These are phyloP conservation scores for Siniperca scherzeri DNA, from an alignment of 2,797 vertebrate genomes.

Conservation along the genomic window DNA sequence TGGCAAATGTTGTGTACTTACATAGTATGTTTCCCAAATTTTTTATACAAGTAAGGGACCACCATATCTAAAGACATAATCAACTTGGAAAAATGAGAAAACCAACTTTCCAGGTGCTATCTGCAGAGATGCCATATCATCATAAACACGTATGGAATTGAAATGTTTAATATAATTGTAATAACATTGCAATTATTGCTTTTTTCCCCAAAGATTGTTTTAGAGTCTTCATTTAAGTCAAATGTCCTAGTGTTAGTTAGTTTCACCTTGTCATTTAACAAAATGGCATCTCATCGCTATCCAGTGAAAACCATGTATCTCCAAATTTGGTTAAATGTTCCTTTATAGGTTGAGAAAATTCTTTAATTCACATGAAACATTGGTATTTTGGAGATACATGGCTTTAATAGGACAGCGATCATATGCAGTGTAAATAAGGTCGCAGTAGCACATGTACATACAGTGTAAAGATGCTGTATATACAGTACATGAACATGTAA, in stretches of 20 bases:
- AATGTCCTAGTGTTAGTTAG: neutral
- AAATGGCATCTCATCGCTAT: neutral
- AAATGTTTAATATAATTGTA: neutral
- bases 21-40: conserved; percentile 14
- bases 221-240: neutral
- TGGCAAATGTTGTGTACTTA: conserved; percentile 30
- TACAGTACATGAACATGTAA: neutral
- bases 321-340: neutral
- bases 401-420: neutral
- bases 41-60: conserved; percentile 11
- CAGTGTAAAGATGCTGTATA: conserved; percentile 1
- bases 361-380: neutral
- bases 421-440: neutral
- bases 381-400: neutral
- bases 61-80: conserved; percentile 19
- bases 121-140: neutral
- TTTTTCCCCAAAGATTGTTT: neutral
- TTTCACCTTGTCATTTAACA: neutral
- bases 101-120: neutral
- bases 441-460: no score
- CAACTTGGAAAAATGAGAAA: neutral
- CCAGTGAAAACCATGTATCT: neutral
- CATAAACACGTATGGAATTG: neutral
- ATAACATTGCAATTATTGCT: neutral
- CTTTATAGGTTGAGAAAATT: neutral